Conservation (phyloP, 2,113 vertebrate genomes). For the Gallinago jamesoni region DNA sequence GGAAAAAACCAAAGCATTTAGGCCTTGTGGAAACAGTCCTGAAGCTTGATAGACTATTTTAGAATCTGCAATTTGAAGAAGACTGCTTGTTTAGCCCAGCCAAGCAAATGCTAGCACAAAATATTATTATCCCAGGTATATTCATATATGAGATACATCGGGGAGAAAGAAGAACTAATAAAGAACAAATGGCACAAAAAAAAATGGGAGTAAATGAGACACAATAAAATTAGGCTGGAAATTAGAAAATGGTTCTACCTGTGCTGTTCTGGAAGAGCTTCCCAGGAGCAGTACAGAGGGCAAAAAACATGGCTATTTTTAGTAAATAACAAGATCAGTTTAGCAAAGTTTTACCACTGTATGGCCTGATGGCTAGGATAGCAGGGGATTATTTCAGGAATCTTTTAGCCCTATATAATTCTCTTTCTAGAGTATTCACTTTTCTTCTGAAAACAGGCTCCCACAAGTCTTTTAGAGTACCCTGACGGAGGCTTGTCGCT, state of each 20-base stretch:
- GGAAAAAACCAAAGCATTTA: background rate
- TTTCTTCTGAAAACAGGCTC: background rate
- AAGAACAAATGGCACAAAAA: background rate
- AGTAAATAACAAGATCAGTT: background rate
- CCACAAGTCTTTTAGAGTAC: background rate
- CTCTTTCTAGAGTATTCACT: background rate
- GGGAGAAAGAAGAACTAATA: conserved; percentile 11
- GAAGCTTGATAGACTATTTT: conserved; percentile 3
- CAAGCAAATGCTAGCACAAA: background rate
- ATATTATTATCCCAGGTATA: conserved; percentile 1
- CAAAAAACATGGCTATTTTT: background rate
- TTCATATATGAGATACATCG: background rate
- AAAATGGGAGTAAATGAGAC: background rate
- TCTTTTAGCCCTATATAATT: background rate
- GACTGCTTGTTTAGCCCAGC: conserved; percentile 5
- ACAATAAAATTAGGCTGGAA: conserved; percentile 12
- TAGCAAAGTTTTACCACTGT: background rate
- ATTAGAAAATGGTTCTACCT: conserved; percentile 10
- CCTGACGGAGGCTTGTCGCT: background rate
- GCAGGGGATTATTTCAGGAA: background rate
- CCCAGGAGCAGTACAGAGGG: background rate
- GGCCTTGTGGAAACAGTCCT: background rate
- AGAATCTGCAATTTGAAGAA: background rate
- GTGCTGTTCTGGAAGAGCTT: background rate
- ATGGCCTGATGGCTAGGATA: background rate